Conservation (phyloP, 2,797 vertebrate genomes). For the Anguilla obscura region DNA sequence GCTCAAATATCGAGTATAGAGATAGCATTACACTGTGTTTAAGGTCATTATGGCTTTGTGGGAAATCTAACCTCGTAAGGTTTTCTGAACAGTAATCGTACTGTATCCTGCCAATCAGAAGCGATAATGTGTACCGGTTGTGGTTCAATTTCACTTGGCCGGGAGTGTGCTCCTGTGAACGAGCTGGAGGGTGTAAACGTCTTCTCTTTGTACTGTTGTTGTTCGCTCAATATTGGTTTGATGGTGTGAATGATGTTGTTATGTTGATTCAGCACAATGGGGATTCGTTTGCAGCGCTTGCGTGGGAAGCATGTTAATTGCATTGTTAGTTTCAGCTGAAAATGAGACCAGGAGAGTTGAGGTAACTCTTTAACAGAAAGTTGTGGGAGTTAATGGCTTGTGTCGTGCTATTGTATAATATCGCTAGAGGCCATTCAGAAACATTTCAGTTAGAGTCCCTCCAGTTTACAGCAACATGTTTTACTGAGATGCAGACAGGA, state of each 20-base stretch:
- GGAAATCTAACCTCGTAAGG: slow-evolving; percentile 24
- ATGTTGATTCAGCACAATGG: slow-evolving; percentile 28
- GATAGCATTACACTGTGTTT: background rate
- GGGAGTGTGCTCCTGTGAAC: background rate
- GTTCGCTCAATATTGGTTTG: slow-evolving; percentile 17
- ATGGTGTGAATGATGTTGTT: slow-evolving; percentile 29
- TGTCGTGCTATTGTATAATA: background rate
- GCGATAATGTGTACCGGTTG: slow-evolving; percentile 22
- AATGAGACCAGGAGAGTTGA: slow-evolving; percentile 18
- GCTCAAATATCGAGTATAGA: background rate
- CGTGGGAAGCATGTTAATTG: slow-evolving; percentile 1
- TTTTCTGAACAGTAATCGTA: slow-evolving; percentile 24
- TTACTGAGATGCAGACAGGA: background rate
- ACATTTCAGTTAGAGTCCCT: background rate
- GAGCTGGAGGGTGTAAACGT: slow-evolving; percentile 25
- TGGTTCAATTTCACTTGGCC: slow-evolving; percentile 24
- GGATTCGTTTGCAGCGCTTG: background rate
- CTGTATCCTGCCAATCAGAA: slow-evolving; percentile 30
- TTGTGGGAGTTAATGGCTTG: background rate
- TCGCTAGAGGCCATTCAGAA: background rate
- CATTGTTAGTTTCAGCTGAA: slow-evolving; percentile 18
- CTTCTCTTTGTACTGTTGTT: slow-evolving; percentile 16
- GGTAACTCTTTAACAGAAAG: background rate
- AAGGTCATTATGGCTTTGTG: slow-evolving; percentile 23
- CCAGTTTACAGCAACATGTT: background rate